Evolutionary conservation across 2,888 invertebrate genomes (phyloP).

Genomic region (Pammene aurita): DNA sequence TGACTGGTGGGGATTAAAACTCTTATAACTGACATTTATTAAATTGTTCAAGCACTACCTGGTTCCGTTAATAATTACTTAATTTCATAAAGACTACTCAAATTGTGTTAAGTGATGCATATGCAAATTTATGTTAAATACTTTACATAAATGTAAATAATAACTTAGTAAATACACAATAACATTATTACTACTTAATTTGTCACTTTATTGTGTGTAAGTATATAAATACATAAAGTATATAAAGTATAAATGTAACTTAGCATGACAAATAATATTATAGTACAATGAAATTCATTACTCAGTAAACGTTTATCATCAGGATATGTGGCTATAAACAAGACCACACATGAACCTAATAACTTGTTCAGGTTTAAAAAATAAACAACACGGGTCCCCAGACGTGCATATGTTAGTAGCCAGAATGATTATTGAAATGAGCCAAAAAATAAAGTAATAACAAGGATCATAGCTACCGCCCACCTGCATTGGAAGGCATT

Average conservation of each 20-base stretch:
- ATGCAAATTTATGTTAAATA: too few relatives aligned
- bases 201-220: too few relatives aligned
- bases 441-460: constrained; percentile 74
- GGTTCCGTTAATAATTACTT: constrained; percentile 8
- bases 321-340: constrained; percentile 24
- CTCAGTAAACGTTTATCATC: constrained; percentile 10
- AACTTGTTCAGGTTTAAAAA: constrained; percentile 37
- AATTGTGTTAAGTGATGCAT: too few relatives aligned
- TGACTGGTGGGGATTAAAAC: constrained; percentile 75
- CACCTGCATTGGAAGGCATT: constrained; percentile 71
- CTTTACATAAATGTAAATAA: too few relatives aligned
- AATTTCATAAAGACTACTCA: constrained; percentile 7
- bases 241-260: too few relatives aligned
- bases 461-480: constrained; percentile 63
- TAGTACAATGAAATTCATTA: neutral
- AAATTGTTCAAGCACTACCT: constrained; percentile 63
- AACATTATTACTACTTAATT: too few relatives aligned
- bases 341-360: constrained; percentile 42
- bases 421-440: constrained; percentile 63
- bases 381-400: constrained; percentile 33
- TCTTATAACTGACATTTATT: constrained; percentile 73
- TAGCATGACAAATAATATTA: neutral
- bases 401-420: constrained; percentile 49
- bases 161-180: too few relatives aligned
- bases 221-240: too few relatives aligned